Percentiles rank a stretch among this genome's conserved stretches.
Conservation (phyloP, 1,140 invertebrate species). For the Lepidostoma basale region DNA sequence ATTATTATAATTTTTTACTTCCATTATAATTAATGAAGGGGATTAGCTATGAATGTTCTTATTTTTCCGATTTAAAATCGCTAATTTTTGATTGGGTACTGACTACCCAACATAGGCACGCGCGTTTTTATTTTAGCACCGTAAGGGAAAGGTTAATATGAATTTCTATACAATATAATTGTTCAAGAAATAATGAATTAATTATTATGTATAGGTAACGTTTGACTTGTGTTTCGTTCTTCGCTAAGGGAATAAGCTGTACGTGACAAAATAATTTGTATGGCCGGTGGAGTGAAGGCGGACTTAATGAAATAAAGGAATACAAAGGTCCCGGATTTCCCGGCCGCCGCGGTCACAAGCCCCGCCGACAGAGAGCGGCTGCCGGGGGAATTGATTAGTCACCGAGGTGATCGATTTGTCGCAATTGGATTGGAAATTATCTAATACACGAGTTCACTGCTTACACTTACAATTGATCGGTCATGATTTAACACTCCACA, state of each 20-base stretch:
- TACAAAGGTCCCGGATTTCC: constrained; percentile 4
- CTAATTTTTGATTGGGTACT: too few species aligned
- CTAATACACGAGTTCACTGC: neutral
- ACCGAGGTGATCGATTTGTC: constrained; percentile 26
- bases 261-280: constrained; percentile 32
- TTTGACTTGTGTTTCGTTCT: neutral
- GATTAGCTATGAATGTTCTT: too few species aligned
- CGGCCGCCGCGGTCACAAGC: neutral
- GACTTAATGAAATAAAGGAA: constrained; percentile 36
- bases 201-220: neutral
- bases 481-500: neutral
- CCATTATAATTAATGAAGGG: too few species aligned
- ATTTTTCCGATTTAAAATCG: too few species aligned
- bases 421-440: constrained; percentile 27
- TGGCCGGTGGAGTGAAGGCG: constrained; percentile 5
- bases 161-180: too few species aligned
- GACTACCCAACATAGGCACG: too few species aligned
- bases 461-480: neutral
- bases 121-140: too few species aligned
- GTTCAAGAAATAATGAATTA: too few species aligned
- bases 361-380: constrained; percentile 17
- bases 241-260: neutral
- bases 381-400: constrained; percentile 27
- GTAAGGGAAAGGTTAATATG: too few species aligned
- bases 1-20: too few species aligned